Evolutionary conservation across 2,797 vertebrate genomes (phyloP), one percentile per base, ranked within the genome.

Genomic region (Podargus strigoides): DNA sequence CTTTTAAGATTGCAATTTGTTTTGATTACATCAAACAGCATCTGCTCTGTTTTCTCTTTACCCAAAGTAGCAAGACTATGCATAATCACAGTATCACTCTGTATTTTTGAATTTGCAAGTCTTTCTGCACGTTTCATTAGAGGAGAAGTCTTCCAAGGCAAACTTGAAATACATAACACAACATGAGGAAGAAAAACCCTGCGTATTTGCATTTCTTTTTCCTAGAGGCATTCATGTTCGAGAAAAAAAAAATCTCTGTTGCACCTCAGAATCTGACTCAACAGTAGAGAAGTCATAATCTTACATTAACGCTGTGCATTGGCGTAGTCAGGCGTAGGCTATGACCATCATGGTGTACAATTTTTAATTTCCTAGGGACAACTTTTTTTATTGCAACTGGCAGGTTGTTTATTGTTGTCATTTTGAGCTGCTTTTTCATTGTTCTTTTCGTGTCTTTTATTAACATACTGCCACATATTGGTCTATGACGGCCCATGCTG

Each of bases 11-110:
- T 50, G 28, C 10, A 68, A 75, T 91, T 95, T 94, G 67, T 96
- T 97, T 95, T 95, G 96, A 92, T 95, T 96, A 88, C 53, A 87
- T 92, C 44, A 91, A 96, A 94, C 81, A 97, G 11, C 92, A 96
- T 96, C 89, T 97, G 92, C 10, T 96, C 59, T 79, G 76, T 52
- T 95, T 95, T 90, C 23, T 85, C 19, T 82, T 80, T 56, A 92
- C 37, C 62, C 78, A 93, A 95, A 95, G 34, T 60, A 94, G 28
- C 32, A 85, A 59, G 68, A 86, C 81, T 68, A 36, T 39, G 74
- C 50, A 50, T 91, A 95, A 83, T 85, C 87, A 84, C 68, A 77
- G 41, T 63, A 90, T 41, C 58, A 80, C 6, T 75, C 59, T 82
- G 24, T 80, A 59, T 75, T 90, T 92, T 75, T 44, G 56, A 93